Conservation (phyloP, 2,888 invertebrate genomes). For the Campoplex capitator region DNA sequence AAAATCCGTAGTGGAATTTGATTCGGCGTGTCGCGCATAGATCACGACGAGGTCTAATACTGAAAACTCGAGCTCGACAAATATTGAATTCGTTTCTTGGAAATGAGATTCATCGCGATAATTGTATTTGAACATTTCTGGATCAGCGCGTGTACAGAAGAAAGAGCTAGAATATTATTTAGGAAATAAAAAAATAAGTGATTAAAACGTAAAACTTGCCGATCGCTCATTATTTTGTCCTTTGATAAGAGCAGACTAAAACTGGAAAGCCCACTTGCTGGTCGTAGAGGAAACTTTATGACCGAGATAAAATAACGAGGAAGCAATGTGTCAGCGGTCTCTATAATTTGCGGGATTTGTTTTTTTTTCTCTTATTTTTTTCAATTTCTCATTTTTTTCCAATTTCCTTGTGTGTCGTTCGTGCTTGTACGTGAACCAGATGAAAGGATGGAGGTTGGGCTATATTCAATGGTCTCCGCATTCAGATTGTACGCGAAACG, state of each 20-base stretch:
- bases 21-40: not conserved
- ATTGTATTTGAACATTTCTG: no score
- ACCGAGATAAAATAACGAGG: slow-evolving; percentile 30
- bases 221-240: slow-evolving; percentile 7
- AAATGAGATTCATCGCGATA: no score
- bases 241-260: not conserved
- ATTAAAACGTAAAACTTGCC: not conserved
- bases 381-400: not conserved
- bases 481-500: not conserved
- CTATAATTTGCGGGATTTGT: slow-evolving; percentile 17
- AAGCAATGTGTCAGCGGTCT: not conserved
- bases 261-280: not conserved
- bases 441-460: not conserved
- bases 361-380: no score
- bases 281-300: slow-evolving; percentile 8
- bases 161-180: not conserved
- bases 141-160: no score
- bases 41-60: not conserved
- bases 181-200: not conserved
- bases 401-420: not conserved
- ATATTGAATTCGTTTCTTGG: not conserved
- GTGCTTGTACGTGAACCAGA: not conserved
- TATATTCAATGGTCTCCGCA: no score
- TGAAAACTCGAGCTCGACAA: not conserved
- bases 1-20: not conserved